Evolutionary conservation across 2,888 invertebrate species (phyloP).

Genomic region (Tethea ocularis): DNA sequence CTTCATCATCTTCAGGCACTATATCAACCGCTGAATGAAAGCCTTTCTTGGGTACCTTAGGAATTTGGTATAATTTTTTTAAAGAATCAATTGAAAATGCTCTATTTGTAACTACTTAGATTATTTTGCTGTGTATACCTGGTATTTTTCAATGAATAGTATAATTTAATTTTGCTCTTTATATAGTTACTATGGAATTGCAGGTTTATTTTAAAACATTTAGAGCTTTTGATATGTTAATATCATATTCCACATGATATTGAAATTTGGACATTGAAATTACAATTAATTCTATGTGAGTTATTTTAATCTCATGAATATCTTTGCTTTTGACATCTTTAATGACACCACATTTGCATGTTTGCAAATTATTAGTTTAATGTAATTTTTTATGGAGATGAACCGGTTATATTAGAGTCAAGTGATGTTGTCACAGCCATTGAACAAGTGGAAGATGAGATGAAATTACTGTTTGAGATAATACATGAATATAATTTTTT

Average conservation of each 20-base stretch:
- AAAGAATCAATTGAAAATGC: background rate
- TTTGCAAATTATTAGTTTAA: slow-evolving; percentile 1
- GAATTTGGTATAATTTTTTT: background rate
- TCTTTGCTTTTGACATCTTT: background rate
- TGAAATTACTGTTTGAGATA: background rate
- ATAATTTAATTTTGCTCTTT: no score
- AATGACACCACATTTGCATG: background rate
- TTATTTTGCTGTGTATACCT: background rate
- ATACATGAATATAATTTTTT: no score
- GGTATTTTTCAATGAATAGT: background rate
- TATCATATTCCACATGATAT: background rate
- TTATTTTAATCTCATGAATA: slow-evolving; percentile 4
- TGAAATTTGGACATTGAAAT: slow-evolving; percentile 2
- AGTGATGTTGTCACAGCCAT: background rate
- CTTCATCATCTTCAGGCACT: background rate
- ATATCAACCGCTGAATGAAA: background rate
- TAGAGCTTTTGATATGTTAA: no score
- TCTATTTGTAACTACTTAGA: background rate
- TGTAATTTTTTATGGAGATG: background rate
- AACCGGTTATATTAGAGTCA: background rate
- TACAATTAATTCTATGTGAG: background rate
- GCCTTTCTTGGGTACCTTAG: background rate
- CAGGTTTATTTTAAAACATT: background rate
- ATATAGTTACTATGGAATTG: no score
- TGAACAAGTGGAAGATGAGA: background rate